A percentile compares a stretch with the other conserved stretches of the same genome.
These are phyloP conservation scores for Macroglossus sobrinus DNA, from an alignment of 2,113 vertebrate species.

Conservation along the genomic window DNA sequence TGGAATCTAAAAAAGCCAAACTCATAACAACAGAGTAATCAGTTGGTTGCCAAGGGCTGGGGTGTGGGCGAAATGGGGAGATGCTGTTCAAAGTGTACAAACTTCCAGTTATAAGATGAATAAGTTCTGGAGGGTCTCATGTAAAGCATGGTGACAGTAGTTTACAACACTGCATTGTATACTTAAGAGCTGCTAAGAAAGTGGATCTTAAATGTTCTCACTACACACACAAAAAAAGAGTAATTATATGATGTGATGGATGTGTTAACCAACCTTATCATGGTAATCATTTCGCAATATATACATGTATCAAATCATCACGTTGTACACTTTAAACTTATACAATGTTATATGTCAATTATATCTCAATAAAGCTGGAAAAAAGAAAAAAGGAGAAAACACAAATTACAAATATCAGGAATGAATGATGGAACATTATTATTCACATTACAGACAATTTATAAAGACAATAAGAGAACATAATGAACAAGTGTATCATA, in stretches of 20 bases:
- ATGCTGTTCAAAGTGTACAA: neutral
- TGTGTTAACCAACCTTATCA: constrained; percentile 14
- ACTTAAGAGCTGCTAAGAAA: neutral
- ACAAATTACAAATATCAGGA: constrained; percentile 30
- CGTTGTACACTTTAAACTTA: constrained; percentile 19
- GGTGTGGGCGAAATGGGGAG: neutral
- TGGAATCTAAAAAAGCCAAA: neutral
- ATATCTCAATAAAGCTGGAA: neutral
- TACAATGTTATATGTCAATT: constrained; percentile 25
- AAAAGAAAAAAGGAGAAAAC: constrained; percentile 12
- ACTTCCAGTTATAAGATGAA: neutral
- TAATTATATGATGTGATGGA: constrained; percentile 11
- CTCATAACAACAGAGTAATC: neutral
- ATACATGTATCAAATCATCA: neutral
- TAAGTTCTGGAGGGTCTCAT: neutral
- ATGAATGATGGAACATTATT: neutral
- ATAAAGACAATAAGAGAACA: neutral
- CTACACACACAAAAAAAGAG: neutral
- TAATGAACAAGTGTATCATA: neutral
- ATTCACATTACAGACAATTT: neutral
- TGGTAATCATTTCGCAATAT: neutral
- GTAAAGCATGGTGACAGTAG: neutral
- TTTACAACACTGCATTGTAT: neutral
- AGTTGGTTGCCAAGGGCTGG: neutral
- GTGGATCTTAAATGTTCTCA: neutral